Evolutionary conservation across 2,113 vertebrate genomes (phyloP).

Genomic region (Uropsilus gracilis): DNA sequence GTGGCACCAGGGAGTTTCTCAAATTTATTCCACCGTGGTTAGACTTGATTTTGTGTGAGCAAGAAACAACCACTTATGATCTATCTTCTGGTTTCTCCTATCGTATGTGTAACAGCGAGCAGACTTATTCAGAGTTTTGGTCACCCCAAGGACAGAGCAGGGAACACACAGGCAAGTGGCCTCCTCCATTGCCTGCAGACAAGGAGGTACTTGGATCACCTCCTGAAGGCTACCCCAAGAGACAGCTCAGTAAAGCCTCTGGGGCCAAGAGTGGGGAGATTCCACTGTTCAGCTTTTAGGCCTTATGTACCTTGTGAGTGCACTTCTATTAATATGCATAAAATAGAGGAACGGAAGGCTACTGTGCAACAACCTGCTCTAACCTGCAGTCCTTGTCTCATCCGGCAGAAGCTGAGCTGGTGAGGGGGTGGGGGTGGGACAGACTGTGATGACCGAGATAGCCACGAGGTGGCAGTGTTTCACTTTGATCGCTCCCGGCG

Average conservation of each 20-base stretch:
- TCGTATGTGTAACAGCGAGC: neutral
- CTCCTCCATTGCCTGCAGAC: too few relatives aligned
- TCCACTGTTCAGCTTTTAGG: neutral
- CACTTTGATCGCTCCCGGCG: neutral
- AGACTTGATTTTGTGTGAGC: neutral
- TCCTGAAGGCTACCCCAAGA: neutral
- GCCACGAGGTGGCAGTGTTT: constrained; percentile 84
- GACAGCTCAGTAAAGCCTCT: neutral
- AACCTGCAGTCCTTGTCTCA: neutral
- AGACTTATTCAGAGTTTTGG: neutral
- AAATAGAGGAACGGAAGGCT: neutral
- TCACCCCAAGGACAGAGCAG: neutral
- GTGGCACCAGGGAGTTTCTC: neutral
- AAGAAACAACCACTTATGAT: neutral
- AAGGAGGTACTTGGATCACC: neutral
- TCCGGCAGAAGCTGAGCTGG: rapidly evolving
- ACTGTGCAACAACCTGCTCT: neutral
- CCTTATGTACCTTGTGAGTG: neutral
- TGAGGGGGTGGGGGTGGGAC: rapidly evolving
- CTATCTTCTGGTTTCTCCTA: neutral
- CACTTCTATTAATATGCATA: neutral
- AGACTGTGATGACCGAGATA: neutral
- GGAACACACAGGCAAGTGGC: neutral
- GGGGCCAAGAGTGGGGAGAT: neutral
- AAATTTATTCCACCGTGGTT: neutral